These are phyloP conservation scores for Subanguina moxae DNA, from an alignment of 1,140 invertebrate species.

Conservation along the genomic window DNA sequence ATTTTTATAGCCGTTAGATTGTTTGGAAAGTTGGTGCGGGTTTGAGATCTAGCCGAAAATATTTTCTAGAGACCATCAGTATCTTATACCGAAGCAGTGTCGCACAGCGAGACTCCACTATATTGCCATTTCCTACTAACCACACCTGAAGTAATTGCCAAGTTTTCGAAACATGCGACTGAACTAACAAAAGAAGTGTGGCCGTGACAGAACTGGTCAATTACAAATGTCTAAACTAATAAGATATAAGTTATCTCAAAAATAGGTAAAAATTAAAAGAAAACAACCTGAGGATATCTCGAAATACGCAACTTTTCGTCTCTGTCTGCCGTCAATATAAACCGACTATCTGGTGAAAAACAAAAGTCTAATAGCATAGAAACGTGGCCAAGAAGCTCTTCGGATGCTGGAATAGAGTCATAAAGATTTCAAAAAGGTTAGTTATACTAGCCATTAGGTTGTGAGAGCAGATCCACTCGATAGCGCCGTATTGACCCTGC, in stretches of 20 bases:
- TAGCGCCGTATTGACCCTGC: not conserved
- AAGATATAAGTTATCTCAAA: not conserved
- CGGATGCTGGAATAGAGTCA: not conserved
- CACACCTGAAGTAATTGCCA: conserved; percentile 25
- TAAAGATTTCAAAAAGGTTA: not conserved
- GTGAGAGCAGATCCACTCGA: too few species aligned
- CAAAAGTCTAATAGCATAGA: conserved; percentile 28
- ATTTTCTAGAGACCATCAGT: too few species aligned
- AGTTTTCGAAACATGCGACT: conserved; percentile 13
- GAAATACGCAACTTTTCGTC: conserved; percentile 36
- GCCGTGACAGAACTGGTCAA: conserved; percentile 8
- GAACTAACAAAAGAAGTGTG: conserved; percentile 29
- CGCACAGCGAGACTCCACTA: too few species aligned
- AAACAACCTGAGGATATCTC: conserved; percentile 20
- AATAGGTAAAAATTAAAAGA: conserved; percentile 9
- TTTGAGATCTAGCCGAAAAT: not conserved
- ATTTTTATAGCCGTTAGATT: not conserved
- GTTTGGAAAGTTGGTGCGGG: not conserved
- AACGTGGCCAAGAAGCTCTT: conserved; percentile 12
- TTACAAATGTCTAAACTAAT: not conserved
- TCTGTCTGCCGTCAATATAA: conserved; percentile 24
- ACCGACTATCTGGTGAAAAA: conserved; percentile 18
- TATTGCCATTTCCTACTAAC: not conserved
- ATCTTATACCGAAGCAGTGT: too few species aligned
- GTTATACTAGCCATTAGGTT: not conserved